A percentile compares a stretch with the other conserved stretches of the same genome.
Conservation (phyloP, 2,113 vertebrate genomes). For the Danio rerio region GRCz12tu NC_133177.1:36507501-36508000, state of each 20-base stretch:
- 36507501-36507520: too few species aligned
- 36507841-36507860: neutral
- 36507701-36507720: too few species aligned
- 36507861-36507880: constrained; percentile 31
- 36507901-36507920: neutral
- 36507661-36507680: too few species aligned
- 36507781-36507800: neutral
- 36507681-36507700: too few species aligned
- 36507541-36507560: too few species aligned
- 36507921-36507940: constrained; percentile 26
- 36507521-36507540: too few species aligned
- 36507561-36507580: too few species aligned
- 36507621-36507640: too few species aligned
- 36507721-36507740: neutral
- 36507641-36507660: too few species aligned
- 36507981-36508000: constrained; percentile 61
- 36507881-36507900: neutral
- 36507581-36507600: too few species aligned
- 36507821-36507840: constrained; percentile 4
- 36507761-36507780: neutral
- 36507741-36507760: neutral
- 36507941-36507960: constrained; percentile 20
- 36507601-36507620: too few species aligned
- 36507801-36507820: constrained; percentile 13
- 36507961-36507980: constrained; percentile 30